Evolutionary conservation across 2,113 vertebrate genomes (phyloP), one percentile per base, ranked within the genome.

Genomic region (Spermophilus dauricus): DNA sequence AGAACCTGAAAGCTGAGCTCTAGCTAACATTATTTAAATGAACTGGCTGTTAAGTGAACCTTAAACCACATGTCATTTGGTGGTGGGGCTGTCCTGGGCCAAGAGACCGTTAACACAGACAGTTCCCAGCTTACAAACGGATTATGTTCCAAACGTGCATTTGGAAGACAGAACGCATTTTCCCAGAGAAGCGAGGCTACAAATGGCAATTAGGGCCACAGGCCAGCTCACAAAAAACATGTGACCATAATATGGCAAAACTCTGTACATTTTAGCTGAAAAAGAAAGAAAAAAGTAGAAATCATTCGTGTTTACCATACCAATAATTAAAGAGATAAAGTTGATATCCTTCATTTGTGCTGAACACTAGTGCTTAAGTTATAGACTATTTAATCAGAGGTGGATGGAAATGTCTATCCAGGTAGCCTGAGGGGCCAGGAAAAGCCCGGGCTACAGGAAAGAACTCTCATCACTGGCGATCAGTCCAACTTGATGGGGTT

Each of bases 1-100:
- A 98, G 96, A 96, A 92, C 69, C 89, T 84, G 78, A 89, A 92
- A 95, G 75, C 93, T 39, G 65, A 96, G 95, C 95, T 81, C 93
- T 69, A 77, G 86, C 82, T 77, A 96, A 95, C 96, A 26, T 86
- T 97, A 97, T 96, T 97, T 98, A 98, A 98, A 98, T 98, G 97
- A 97, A 75, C 95, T 70, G 91, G 97, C 97, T 98, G 97, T 97
- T 98, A 97, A 75, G 96, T 70, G 97, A 96, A 97, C 97, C 97
- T 98, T 95, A 94, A 98, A 93, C 95, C 96, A 97, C 13, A 95
- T 81, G 93, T 94, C 89, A 70, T 89, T 95, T 96, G 75, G 91
- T 92, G 86, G 58, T 76, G 51, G 92, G 95, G 86, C 75, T 95
- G 95, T 97, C 94, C 96, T 97, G 98, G 98, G 97, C 97, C 93